phyloP scores from a whole-genome alignment of 1,140 invertebrate genomes.

The Pissodes strobi region DNA sequence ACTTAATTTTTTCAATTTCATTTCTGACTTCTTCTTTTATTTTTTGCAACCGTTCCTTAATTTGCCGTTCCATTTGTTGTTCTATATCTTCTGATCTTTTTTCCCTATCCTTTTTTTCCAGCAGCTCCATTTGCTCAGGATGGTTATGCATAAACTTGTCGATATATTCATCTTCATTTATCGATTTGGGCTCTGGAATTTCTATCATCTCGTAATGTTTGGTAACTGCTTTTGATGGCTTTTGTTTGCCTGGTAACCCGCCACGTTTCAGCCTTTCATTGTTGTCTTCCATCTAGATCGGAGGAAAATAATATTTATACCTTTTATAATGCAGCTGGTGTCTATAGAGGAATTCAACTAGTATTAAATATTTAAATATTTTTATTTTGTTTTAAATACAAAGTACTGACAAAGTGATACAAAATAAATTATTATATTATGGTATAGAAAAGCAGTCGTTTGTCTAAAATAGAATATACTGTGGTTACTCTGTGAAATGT shows the following conservation, averaged over 20 bases:
- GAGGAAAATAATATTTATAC: too few species aligned
- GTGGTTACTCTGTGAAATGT: too few species aligned
- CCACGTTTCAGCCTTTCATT: not conserved
- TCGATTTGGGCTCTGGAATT: conserved; percentile 14
- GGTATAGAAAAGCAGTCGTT: too few species aligned
- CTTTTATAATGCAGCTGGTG: too few species aligned
- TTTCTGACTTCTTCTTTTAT: conserved; percentile 52
- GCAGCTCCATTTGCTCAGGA: not conserved
- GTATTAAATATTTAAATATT: too few species aligned
- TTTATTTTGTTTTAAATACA: too few species aligned
- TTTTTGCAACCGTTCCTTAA: conserved; percentile 46
- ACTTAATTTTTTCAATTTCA: conserved; percentile 44
- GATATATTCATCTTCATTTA: conserved; percentile 45
- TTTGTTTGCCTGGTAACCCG: conserved; percentile 4
- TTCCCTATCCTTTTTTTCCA: not conserved
- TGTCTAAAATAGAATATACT: too few species aligned
- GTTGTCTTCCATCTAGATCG: not conserved
- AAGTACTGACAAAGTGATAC: too few species aligned
- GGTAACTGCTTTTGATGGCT: not conserved
- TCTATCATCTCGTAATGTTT: conserved; percentile 9
- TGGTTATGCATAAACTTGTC: conserved; percentile 42
- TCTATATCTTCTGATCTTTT: conserved; percentile 3
- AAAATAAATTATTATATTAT: too few species aligned
- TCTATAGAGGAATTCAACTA: too few species aligned
- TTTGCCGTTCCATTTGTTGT: conserved; percentile 43